Base-by-base conservation (phyloP, 2,888 invertebrate species). In the Lypha dubia region DNA sequence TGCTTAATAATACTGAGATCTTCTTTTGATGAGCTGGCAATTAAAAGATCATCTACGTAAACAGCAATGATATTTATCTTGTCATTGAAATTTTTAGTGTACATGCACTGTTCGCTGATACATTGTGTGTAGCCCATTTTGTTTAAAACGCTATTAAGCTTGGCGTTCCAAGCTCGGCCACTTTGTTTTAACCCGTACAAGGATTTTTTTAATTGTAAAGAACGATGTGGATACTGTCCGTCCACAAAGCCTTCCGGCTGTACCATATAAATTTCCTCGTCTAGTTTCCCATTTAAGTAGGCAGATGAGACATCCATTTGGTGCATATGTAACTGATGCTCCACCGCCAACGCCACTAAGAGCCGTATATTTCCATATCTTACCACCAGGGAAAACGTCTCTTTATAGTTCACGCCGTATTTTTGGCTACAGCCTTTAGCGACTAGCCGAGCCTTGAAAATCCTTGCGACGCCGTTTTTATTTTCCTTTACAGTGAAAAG, bases 261-360 rank as follows among this genome's bases (percentile, higher is more conserved):
- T 9, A 20, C 4, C 71, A 60, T 60, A 13, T 46, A 46, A 2
- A 58, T 17, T 15, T 71, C 56, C 20, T 58, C 58, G 0, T 71
- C 32, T 0, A 60, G 4, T 1, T 60, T 58, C 9, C 32, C 71
- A 41, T 88, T 87, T 3, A 87, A 51, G 49, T 87, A 88, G 1
- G 87, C 87, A 1, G 86, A 28, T 7, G 85, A 79, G 1, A 86
- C 80, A 65, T 87, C 86, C 80, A 87, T 85, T 24, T 87, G 87
- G 17, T 88, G 84, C 7, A 87, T 6, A 9, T 83, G 28, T 15
- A 86, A 17, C 1, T 83, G 60, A 15, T 82, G 60, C 53, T 88
- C 86, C 3, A 79, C 83, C 0, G 87, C 83, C 22, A 88, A 15
- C 0, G 86, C 88, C 13, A 87, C 38, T 11, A 86, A 15, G 60